Percentiles rank a stretch among this genome's conserved stretches.
Evolutionary conservation across 2,888 invertebrate species (phyloP).

Genomic region (Cinara cedri): DNA sequence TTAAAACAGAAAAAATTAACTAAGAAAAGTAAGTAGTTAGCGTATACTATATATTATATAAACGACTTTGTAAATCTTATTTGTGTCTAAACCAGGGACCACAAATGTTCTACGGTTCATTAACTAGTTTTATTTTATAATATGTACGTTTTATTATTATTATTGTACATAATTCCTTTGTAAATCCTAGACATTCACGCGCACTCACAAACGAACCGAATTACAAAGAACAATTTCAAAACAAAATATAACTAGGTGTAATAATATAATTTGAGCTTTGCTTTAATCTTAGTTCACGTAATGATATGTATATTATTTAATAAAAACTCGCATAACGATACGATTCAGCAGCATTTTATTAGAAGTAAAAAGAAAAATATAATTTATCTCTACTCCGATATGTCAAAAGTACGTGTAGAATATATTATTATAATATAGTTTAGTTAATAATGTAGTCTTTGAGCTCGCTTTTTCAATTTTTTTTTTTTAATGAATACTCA

Average conservation of each 20-base stretch:
- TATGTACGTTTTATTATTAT: slow-evolving; percentile 14
- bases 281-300: not conserved
- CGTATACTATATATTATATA: too few species aligned
- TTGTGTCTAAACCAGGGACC: slow-evolving; percentile 3
- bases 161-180: slow-evolving; percentile 15
- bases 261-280: slow-evolving; percentile 3
- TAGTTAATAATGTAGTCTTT: too few species aligned
- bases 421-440: not conserved
- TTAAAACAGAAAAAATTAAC: too few species aligned
- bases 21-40: too few species aligned
- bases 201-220: not conserved
- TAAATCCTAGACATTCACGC: not conserved
- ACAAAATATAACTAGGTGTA: slow-evolving; percentile 16
- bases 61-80: too few species aligned
- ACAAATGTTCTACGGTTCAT: slow-evolving; percentile 29
- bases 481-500: not conserved
- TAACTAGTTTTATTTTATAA: slow-evolving; percentile 12
- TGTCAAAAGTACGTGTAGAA: not conserved
- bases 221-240: slow-evolving; percentile 20
- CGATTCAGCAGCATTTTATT: not conserved
- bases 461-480: too few species aligned
- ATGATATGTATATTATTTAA: slow-evolving; percentile 26
- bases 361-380: not conserved
- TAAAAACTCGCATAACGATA: not conserved
- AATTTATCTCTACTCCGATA: not conserved